Conservation (phyloP, 2,113 vertebrate genomes). For the Callaeas wilsoni region DNA sequence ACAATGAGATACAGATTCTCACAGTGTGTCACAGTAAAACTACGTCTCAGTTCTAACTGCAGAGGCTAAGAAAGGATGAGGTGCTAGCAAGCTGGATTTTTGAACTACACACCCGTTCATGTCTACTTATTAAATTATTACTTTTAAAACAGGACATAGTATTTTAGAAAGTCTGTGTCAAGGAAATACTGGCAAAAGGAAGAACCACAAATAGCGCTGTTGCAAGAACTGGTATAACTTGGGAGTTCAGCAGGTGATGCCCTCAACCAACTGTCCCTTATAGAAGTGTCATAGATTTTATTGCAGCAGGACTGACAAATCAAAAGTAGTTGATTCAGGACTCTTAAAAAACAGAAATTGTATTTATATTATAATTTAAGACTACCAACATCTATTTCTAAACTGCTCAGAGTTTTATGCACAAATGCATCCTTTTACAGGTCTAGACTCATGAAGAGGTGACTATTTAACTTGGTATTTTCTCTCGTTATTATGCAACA, state of each 20-base stretch:
- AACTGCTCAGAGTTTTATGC: not conserved
- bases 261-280: not conserved
- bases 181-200: not conserved
- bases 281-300: not conserved
- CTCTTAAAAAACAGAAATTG: not conserved
- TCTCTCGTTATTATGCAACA: not conserved
- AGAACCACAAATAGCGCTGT: not conserved
- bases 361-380: not conserved
- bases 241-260: not conserved
- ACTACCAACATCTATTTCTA: not conserved
- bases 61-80: not conserved
- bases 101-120: not conserved
- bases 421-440: not conserved
- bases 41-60: not conserved
- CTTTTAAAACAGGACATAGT: not conserved
- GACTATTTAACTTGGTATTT: not conserved
- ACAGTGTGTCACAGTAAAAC: conserved; percentile 30
- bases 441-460: not conserved
- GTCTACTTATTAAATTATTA: not conserved
- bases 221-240: not conserved
- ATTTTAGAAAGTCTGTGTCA: not conserved
- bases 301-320: not conserved
- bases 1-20: conserved; percentile 49
- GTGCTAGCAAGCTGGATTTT: not conserved
- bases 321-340: not conserved